Evolutionary conservation across 2,888 invertebrate species (phyloP), one percentile per base, ranked within the genome.

Genomic region (Diplolepis rosae): DNA sequence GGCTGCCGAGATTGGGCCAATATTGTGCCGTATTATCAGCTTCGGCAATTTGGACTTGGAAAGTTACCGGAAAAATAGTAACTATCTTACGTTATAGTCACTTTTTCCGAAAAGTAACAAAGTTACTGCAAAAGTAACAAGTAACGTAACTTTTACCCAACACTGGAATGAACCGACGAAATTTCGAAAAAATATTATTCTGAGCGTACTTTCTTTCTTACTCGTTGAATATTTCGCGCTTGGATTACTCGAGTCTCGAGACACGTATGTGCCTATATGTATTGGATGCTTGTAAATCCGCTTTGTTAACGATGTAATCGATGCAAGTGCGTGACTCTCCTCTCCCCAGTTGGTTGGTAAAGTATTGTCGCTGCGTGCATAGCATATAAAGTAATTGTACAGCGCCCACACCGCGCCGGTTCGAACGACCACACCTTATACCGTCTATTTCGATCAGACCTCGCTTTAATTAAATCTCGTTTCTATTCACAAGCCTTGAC

Each of bases 271-370:
- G 68, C 72, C 77, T 80, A 77, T 81, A 76, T 73, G 72, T 75
- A 66, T 61, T 61, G 39, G 39, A n/a, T 73, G 76, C 77, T 82
- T 81, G 80, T 80, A 81, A 77, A 82, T 82, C 75, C 80, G 74
- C 74, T 76, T 70, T 77, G 80, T 79, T 75, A 80, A 79, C 78
- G 77, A 80, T 81, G 78, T 82, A 82, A 82, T 81, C 78, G 61
- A 61, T 61, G 35, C 35, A 35, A 77, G 73, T 78, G 77, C 80
- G 80, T 80, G 80, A 82, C 77, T 77, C 75, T 65, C 42, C 70
- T 75, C 65, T 65, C 42, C 70, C 76, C 65, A 73, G 75, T 61
- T 72, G 66, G 73, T 75, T 71, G 50, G 72, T 79, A 82, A 81
- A 61, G 80, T 79, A 78, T 77, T 75, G 77, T 76, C 76, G 75